Evolutionary conservation across 2,113 vertebrate species (phyloP).

Genomic region (Piliocolobus tephrosceles): DNA sequence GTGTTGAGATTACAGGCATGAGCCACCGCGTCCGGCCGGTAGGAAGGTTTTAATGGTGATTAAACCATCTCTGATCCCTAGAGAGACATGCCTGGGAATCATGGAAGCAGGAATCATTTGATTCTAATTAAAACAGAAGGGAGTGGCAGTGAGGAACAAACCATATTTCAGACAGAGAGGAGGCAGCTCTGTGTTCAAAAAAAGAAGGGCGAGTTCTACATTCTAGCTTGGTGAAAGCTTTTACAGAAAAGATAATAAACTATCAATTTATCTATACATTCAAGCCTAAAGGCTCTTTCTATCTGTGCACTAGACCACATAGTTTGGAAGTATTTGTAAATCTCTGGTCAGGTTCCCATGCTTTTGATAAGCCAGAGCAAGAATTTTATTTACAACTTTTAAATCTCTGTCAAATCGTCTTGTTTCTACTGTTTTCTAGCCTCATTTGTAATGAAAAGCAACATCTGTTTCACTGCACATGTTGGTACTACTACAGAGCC

Average conservation of each 20-base stretch:
- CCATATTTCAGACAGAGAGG: slow-evolving; percentile 63
- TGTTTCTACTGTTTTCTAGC: slow-evolving; percentile 2
- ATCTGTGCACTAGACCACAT: neutral
- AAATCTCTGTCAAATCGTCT: neutral
- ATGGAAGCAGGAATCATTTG: slow-evolving; percentile 74
- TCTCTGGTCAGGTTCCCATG: neutral
- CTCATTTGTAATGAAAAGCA: neutral
- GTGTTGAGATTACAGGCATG: too few relatives aligned
- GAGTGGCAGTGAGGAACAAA: slow-evolving; percentile 38
- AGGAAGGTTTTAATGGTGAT: neutral
- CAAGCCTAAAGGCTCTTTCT: neutral
- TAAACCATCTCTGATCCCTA: slow-evolving; percentile 61
- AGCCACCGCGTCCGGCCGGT: too few relatives aligned
- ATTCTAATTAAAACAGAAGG: slow-evolving; percentile 71
- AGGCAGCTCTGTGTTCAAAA: slow-evolving; percentile 18
- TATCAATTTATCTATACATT: neutral
- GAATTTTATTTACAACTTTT: neutral
- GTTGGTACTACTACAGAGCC: neutral
- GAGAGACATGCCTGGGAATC: slow-evolving; percentile 68
- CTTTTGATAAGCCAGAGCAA: neutral
- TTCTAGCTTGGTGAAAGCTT: neutral
- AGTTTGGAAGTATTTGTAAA: neutral
- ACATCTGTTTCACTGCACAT: neutral
- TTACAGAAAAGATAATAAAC: neutral
- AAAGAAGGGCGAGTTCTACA: neutral